Evolutionary conservation across 1,140 invertebrate species (phyloP).

Genomic region (Cydia strobilella): DNA sequence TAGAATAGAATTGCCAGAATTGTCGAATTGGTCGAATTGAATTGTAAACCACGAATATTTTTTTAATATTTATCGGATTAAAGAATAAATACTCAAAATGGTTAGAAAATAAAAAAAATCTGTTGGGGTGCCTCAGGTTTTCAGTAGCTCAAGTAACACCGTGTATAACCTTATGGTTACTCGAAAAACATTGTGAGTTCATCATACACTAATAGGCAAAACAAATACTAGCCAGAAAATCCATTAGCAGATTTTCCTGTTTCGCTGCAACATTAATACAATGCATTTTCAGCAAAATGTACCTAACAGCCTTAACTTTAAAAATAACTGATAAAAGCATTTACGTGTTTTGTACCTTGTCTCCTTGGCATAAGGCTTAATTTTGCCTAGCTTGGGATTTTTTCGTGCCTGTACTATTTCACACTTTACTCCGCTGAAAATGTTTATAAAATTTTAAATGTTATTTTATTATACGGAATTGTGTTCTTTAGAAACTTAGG

Average conservation of each 20-base stretch:
- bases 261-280: slow-evolving; percentile 1
- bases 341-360: neutral
- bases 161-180: too few species aligned
- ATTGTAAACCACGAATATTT: too few species aligned
- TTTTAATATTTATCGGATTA: too few species aligned
- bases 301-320: neutral
- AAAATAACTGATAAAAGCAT: neutral
- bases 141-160: too few species aligned
- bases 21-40: too few species aligned
- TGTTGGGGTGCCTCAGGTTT: too few species aligned
- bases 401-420: neutral
- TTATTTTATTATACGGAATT: neutral
- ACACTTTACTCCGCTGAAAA: neutral
- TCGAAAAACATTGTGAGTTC: neutral
- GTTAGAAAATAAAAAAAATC: too few species aligned
- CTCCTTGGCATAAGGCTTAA: neutral
- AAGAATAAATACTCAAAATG: too few species aligned
- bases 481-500: neutral
- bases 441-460: neutral
- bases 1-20: too few species aligned
- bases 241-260: neutral
- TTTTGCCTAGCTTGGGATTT: neutral
- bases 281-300: slow-evolving; percentile 29
- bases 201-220: neutral
- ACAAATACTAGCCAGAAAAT: neutral